Evolutionary conservation across 2,888 invertebrate species (phyloP), one percentile per base, ranked within the genome.

Genomic region (Conchocele bisecta): DNA sequence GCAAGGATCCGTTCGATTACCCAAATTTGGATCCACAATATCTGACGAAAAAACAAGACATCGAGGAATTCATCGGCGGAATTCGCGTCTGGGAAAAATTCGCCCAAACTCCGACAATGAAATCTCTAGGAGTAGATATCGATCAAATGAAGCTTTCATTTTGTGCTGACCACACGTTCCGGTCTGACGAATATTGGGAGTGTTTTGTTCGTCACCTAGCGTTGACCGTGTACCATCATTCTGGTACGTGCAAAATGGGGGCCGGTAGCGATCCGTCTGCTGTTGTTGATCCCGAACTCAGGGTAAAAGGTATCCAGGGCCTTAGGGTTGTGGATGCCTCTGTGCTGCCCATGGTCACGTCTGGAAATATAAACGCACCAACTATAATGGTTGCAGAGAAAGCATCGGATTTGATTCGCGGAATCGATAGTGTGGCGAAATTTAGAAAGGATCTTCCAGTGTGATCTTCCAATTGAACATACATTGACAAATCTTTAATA

Each of bases 1-100:
- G 94, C 76, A 91, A 93, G 0, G 96, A 97, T 91, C 95, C 96
- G 0, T 92, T 94, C 26, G 94, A 95, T 67, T 94, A 94, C 90
- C 97, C 97, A 0, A 88, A 95, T 35, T 96, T 98, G 90, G 94
- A 98, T 91, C 96, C 98, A 0, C 96, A 97, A 86, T 98, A 98
- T 89, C 96, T 97, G 73, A 91, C 93, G 31, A 89, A 93, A 7
- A 85, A 90, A 0, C 90, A 91, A 39, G 96, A 96, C 87, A 90
- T 95, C 24, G 74, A 79, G 56, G 50, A 58, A 13, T 44, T 72
- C 6, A 53, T 77, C 17, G 20, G 28, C 20, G 68, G 64, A 33
- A 65, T 74, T n/a, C n/a, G 61, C 37, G 24, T 60, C 13, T 50
- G 44, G 48, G 64, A 73, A 37, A 59, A 69, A 11, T 61, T 72